Conservation (phyloP, 1,140 invertebrate species). For the Conus ventricosus region DNA sequence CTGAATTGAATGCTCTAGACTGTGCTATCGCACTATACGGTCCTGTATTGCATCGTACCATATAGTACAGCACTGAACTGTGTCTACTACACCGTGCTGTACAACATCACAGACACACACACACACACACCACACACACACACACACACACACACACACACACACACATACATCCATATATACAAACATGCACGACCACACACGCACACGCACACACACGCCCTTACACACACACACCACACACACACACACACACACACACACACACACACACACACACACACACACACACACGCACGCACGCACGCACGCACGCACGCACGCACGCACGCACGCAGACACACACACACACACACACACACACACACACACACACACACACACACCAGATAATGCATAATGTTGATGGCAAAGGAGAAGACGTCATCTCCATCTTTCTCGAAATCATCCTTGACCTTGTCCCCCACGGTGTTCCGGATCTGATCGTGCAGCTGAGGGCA, state of each 20-base stretch:
- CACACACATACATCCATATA: background rate
- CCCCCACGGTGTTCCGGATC: conserved; percentile 9
- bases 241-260: background rate
- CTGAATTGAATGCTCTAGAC: no score
- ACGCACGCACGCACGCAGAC: background rate
- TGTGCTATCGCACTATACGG: no score
- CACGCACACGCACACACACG: no score
- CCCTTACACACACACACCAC: no score
- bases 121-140: background rate
- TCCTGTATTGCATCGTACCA: no score
- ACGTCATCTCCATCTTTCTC: background rate
- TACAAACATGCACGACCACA: background rate
- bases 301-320: no score
- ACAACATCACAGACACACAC: background rate
- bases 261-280: background rate
- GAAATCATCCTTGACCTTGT: conserved; percentile 13
- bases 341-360: background rate
- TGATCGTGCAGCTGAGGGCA: background rate
- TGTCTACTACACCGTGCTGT: no score
- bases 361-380: background rate
- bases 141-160: background rate
- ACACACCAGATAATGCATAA: background rate
- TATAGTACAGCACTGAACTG: no score
- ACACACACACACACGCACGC: no score
- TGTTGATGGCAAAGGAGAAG: conserved; percentile 11